phyloP scores from a whole-genome alignment of 2,113 vertebrate genomes.

The Chaetura pelagica region DNA sequence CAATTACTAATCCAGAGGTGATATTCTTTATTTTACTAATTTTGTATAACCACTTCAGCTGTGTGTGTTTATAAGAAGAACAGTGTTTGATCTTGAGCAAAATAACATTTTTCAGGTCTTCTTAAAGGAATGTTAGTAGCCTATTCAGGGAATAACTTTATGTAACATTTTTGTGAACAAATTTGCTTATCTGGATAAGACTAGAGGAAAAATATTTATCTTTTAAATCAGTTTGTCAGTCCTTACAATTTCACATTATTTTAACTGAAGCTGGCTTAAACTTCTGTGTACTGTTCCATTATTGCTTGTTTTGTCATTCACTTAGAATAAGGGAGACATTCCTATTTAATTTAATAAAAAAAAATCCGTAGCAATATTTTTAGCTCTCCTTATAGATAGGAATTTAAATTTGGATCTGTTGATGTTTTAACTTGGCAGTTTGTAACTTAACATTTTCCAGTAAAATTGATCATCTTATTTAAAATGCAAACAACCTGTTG shows the following conservation, averaged over 20 bases:
- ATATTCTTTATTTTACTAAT: not conserved
- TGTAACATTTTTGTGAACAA: not conserved
- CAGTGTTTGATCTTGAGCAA: not conserved
- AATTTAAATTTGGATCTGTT: not conserved
- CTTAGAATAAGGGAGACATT: not conserved
- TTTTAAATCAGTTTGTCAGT: not conserved
- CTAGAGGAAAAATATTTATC: not conserved
- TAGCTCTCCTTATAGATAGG: not conserved
- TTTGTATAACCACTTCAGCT: not conserved
- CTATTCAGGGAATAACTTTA: not conserved
- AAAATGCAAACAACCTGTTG: not conserved
- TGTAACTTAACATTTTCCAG: not conserved
- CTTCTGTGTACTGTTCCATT: not conserved
- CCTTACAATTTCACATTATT: not conserved
- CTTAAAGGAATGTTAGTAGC: not conserved
- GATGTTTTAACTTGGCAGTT: not conserved
- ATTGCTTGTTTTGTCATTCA: not conserved
- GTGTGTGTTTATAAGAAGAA: not conserved
- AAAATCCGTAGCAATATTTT: not conserved
- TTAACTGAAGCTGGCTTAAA: not conserved
- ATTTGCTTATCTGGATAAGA: not conserved
- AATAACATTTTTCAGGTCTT: not conserved
- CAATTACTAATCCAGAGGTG: slow-evolving; percentile 86
- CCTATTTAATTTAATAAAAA: not conserved
- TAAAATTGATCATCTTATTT: not conserved